Percentiles rank a stretch among this genome's conserved stretches.
These are phyloP conservation scores for Hemiprocne comata DNA, from an alignment of 2,113 vertebrate genomes.

Conservation along the genomic window DNA sequence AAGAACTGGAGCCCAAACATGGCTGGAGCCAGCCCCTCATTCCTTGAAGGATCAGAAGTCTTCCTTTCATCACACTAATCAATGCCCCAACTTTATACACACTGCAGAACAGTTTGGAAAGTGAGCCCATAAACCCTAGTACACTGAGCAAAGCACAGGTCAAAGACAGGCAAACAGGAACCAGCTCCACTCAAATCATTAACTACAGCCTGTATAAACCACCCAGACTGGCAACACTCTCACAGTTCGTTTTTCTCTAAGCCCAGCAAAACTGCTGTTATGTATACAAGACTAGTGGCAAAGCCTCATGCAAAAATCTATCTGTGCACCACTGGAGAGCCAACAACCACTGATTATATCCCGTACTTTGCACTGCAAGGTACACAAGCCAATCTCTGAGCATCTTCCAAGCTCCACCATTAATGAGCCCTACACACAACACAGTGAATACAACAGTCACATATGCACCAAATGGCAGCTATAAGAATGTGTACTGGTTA, in stretches of 20 bases:
- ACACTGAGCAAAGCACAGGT: neutral
- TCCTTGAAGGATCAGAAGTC: neutral
- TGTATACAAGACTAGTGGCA: neutral
- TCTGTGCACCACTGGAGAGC: neutral
- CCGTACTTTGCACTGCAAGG: accelerated
- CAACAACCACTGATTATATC: neutral
- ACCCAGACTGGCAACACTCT: neutral
- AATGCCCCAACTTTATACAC: neutral
- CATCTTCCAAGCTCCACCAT: neutral
- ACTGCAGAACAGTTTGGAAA: neutral
- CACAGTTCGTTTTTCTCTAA: neutral
- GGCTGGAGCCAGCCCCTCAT: neutral
- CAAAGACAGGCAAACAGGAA: neutral
- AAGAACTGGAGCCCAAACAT: accelerated
- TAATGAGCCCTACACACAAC: neutral
- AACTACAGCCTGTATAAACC: neutral
- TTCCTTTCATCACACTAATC: neutral
- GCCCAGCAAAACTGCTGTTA: neutral
- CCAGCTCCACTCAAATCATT: neutral
- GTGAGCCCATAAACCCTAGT: neutral
- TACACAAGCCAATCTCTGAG: neutral
- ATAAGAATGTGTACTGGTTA: neutral
- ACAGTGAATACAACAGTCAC: neutral
- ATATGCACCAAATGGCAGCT: accelerated
- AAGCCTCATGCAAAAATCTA: neutral